Evolutionary conservation across 2,113 vertebrate species (phyloP), one percentile per base, ranked within the genome.

Genomic region (Pseudois nayaur): DNA sequence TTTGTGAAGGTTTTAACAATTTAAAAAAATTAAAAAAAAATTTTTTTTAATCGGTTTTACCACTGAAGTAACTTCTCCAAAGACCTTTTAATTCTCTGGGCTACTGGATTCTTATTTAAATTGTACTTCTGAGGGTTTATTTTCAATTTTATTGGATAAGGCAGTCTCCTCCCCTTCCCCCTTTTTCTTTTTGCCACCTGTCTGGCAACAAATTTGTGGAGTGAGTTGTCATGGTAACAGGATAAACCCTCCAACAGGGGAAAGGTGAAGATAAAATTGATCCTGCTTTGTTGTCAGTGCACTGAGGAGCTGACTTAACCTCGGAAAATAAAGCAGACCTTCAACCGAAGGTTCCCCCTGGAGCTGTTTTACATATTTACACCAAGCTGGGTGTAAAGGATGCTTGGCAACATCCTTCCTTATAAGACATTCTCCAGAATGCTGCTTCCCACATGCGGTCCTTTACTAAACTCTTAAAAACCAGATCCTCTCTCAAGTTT

Each of bases 221-320:
- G 43, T 94, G 60, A 83, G 98, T 97, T 97, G 96, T 96, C 96
- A 98, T 96, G 89, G 98, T 92, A 98, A 98, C 96, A 76, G 95
- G 93, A 76, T 90, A 13, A 67, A 33, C 92, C 27, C 33, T 96
- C 36, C n/a, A 95, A 5, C 27, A 87, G 59, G 84, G 33, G 12
- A 52, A 86, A 54, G 6, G 90, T 1, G 0, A 3, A 89, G 25
- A 19, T 14, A 40, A 0, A 2, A 3, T 93, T 87, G 84, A 79
- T 96, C 33, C 11, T 57, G 23, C 86, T 21, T 71, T 78, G 15
- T 23, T 88, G 91, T 89, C 5, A 27, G 12, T 19, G 50, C 33
- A 45, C 10, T 14, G 23, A 45, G 64, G 64, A 19, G n/a, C 13
- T 21, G 29, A 54, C 33, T 76, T n/a, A 16, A 10, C 40, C 43